Base-by-base conservation (phyloP, 1,140 invertebrate genomes). In the Neodiprion fabricii region DNA sequence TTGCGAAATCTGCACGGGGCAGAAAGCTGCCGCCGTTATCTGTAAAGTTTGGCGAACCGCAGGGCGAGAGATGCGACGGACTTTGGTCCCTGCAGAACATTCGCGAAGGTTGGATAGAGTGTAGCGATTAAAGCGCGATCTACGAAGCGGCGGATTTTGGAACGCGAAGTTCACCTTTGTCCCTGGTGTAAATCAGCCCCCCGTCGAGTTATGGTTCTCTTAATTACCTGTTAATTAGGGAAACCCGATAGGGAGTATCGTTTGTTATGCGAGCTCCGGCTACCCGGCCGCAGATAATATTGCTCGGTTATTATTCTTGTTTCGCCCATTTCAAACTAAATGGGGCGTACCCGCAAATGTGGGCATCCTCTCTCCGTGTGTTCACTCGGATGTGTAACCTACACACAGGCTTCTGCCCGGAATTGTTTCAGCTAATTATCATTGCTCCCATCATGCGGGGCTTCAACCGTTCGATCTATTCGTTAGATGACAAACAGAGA, bases 241-340 rank as follows among this genome's bases (percentile, higher is more conserved):
- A 61, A 61, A 61, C 53, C 53, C 53, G 53, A 61, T 61, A 61
- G 53, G 11, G 53, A 12, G 53, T 61, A 61, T 61, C 53, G 53
- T 61, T 61, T 17, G 53, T 61, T 61, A 61, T 7, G 11, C 28
- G 28, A 40, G 28, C 28, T 5, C 28, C 28, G 2, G 28, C 28
- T 40, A 40, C 53, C 53, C 53, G 4, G n/a, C 11, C 11, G 53
- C 53, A 61, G 53, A 61, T 61, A 61, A 61, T 61, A 61, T 61
- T 61, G 53, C n/a, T 61, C n/a, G 53, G 53, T 61, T 61, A 61
- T 61, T 61, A 61, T 61, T 61, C 53, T 61, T 61, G 53, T 61
- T 61, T 61, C 8, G n/a, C 53, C 53, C 53, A 61, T 61, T 61
- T 61, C 53, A 61, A 61, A 61, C 53, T 61, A 61, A 61, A 61